phyloP scores from a whole-genome alignment of 1,140 invertebrate genomes.

The Neodiprion virginianus region DNA sequence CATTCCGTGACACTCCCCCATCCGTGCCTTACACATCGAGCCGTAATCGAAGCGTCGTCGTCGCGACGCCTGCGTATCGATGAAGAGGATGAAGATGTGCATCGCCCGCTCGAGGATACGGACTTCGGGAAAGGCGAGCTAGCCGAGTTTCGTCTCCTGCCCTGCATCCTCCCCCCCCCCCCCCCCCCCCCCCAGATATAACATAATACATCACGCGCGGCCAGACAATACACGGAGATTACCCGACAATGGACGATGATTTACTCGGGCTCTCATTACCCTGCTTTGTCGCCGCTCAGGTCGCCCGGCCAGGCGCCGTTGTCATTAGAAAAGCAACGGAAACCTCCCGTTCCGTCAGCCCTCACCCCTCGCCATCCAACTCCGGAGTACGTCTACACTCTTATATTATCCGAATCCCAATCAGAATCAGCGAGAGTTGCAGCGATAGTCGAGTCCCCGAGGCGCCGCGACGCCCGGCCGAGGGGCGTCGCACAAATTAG shows the following conservation, averaged over 20 bases:
- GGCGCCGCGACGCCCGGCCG: not conserved
- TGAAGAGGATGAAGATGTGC: not conserved
- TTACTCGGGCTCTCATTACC: constrained; percentile 57
- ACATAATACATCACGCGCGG: constrained; percentile 52
- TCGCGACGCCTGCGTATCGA: constrained; percentile 12
- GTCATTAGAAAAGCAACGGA: constrained; percentile 57
- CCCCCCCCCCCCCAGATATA: constrained; percentile 41
- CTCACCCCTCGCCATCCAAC: too few relatives aligned
- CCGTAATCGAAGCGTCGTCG: constrained; percentile 21
- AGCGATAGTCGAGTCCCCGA: not conserved
- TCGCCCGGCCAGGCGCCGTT: constrained; percentile 40
- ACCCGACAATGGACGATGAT: constrained; percentile 57
- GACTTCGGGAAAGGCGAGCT: not conserved
- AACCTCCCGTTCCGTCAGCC: constrained; percentile 31
- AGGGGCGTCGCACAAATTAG: constrained; percentile 37
- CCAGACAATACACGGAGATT: constrained; percentile 54
- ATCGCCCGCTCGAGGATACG: too few relatives aligned
- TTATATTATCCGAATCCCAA: constrained; percentile 43
- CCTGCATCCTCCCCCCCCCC: constrained; percentile 34
- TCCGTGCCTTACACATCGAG: constrained; percentile 12
- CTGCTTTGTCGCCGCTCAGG: constrained; percentile 49
- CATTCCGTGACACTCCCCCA: not conserved
- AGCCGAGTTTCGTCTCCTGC: constrained; percentile 32
- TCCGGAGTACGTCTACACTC: constrained; percentile 22
- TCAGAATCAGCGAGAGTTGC: constrained; percentile 22